These are phyloP conservation scores for Bolborhynchus lineola DNA, from an alignment of 2,113 vertebrate genomes.

Conservation along the genomic window DNA sequence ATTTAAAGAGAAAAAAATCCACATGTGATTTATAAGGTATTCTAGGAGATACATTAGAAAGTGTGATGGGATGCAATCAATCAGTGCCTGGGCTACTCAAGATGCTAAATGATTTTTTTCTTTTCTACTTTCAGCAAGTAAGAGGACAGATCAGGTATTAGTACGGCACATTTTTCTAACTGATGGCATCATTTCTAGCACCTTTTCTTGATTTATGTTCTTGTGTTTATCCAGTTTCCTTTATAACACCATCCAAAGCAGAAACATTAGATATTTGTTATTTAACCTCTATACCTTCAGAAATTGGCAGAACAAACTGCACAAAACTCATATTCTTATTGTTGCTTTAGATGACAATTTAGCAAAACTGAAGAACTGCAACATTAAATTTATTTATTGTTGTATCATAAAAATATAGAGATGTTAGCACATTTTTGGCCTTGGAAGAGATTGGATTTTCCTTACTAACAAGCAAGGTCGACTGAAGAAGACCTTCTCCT, in stretches of 20 bases:
- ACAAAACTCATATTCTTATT: background rate
- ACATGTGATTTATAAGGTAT: background rate
- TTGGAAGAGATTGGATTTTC: background rate
- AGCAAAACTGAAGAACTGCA: background rate
- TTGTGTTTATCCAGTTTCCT: conserved; percentile 51
- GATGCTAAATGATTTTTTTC: conserved; percentile 35
- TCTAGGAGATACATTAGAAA: conserved; percentile 34
- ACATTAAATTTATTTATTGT: background rate
- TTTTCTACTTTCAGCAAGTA: background rate
- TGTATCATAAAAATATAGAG: background rate
- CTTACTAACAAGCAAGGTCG: background rate
- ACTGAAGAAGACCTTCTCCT: background rate
- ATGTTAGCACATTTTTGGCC: background rate
- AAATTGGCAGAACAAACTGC: conserved; percentile 51
- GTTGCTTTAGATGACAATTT: conserved; percentile 5
- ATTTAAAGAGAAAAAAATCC: background rate
- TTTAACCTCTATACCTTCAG: conserved; percentile 53
- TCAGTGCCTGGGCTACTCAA: background rate
- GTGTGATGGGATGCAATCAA: background rate
- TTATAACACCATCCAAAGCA: conserved; percentile 23
- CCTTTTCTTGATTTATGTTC: conserved; percentile 42
- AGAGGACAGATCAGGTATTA: background rate
- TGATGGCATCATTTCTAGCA: conserved; percentile 35
- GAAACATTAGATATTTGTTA: conserved; percentile 36
- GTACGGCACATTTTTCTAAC: conserved; percentile 38